These are phyloP conservation scores for Hyperopisus bebe DNA, from an alignment of 2,113 vertebrate species.

Conservation along the genomic window DNA sequence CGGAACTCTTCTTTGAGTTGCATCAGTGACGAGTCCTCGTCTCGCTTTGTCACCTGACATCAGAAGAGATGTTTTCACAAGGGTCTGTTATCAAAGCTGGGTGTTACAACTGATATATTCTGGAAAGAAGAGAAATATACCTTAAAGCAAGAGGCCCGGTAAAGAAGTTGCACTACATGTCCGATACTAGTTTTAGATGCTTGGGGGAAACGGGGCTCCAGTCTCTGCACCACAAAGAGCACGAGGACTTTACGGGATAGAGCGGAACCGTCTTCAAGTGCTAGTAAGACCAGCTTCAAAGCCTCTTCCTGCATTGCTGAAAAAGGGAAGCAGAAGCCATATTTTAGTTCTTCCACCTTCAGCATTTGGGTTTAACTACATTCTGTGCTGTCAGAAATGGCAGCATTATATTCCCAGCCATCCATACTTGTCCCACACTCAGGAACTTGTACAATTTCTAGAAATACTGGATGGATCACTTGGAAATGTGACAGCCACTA, in stretches of 20 bases:
- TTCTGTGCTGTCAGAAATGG: neutral
- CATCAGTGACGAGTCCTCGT: constrained; percentile 97
- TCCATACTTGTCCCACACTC: neutral
- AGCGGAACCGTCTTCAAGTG: constrained; percentile 91
- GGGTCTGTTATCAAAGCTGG: neutral
- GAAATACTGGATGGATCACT: neutral
- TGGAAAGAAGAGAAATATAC: constrained; percentile 47
- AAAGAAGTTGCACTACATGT: constrained; percentile 95
- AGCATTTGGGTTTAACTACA: neutral
- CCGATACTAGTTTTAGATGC: constrained; percentile 98
- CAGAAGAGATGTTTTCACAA: neutral
- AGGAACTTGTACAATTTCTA: neutral
- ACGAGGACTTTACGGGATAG: constrained; percentile 93
- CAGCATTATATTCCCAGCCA: neutral
- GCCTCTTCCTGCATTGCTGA: constrained; percentile 97
- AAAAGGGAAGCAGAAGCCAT: constrained; percentile 6
- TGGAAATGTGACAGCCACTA: neutral
- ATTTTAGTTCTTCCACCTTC: neutral
- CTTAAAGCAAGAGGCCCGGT: constrained; percentile 96
- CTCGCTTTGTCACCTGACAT: constrained; percentile 86
- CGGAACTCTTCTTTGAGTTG: constrained; percentile 96
- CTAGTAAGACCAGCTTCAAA: constrained; percentile 88
- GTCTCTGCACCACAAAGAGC: constrained; percentile 94
- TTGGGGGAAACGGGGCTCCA: constrained; percentile 93
- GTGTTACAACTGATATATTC: neutral